These are phyloP conservation scores for Leucophora obtusa DNA, from an alignment of 2,888 invertebrate genomes.

Conservation along the genomic window DNA sequence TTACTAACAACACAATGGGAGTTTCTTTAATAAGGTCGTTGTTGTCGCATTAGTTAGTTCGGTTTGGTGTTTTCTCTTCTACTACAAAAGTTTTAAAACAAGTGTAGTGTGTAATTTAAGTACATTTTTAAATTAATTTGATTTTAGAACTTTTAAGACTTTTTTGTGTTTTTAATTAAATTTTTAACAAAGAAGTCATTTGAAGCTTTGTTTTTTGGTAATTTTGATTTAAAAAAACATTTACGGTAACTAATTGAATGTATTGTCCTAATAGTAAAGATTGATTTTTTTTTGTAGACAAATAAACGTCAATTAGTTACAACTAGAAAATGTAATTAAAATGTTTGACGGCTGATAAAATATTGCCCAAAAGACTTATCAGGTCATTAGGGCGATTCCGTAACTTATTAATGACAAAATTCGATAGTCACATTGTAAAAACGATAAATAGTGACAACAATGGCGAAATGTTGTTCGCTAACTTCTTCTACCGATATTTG, in stretches of 20 bases:
- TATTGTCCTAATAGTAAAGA: background rate
- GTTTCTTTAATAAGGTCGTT: background rate
- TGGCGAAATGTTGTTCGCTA: too few relatives aligned
- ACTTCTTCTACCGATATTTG: too few relatives aligned
- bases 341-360: background rate
- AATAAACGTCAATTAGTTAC: background rate
- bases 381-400: too few relatives aligned
- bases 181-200: background rate
- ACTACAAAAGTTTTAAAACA: background rate
- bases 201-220: background rate
- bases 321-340: background rate
- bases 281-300: background rate
- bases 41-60: background rate
- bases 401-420: too few relatives aligned
- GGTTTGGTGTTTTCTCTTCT: conserved; percentile 1
- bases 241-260: background rate
- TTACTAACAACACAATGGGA: conserved; percentile 7
- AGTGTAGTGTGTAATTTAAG: conserved; percentile 11
- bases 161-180: conserved; percentile 30
- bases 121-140: conserved; percentile 20
- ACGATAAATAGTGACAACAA: too few relatives aligned
- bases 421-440: too few relatives aligned
- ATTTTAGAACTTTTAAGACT: conserved; percentile 19
- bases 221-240: background rate
- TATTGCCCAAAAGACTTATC: too few relatives aligned